A percentile compares a stretch with the other conserved stretches of the same genome.
Conservation (phyloP, 2,888 invertebrate species). For the Drosophila subquinaria region DNA sequence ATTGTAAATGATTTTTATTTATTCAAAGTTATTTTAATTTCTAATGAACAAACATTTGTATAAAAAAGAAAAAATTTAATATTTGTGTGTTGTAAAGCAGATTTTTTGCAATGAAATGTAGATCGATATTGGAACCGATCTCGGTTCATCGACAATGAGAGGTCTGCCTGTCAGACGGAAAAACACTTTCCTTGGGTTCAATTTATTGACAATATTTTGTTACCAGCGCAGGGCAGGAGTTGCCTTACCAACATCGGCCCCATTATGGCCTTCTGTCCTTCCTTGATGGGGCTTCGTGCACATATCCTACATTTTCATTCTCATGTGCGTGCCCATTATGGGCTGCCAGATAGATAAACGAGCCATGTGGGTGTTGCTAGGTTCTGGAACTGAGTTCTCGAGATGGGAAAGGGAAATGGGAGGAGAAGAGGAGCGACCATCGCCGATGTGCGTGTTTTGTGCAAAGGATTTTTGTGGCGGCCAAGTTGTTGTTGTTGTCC, state of each 20-base stretch:
- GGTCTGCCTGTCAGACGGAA: background rate
- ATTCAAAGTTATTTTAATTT: too few species aligned
- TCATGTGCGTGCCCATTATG: conserved; percentile 68
- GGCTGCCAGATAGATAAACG: conserved; percentile 63
- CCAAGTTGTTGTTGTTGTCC: conserved; percentile 40
- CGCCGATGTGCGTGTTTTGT: conserved; percentile 55
- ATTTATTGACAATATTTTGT: conserved; percentile 63
- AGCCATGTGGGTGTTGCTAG: conserved; percentile 60
- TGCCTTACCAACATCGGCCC: conserved; percentile 44
- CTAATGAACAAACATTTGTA: background rate
- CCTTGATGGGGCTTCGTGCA: conserved; percentile 35
- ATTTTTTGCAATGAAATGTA: background rate
- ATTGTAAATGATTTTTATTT: too few species aligned
- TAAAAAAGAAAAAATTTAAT: background rate
- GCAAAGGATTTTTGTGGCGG: conserved; percentile 62
- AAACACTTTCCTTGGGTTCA: conserved; percentile 49
- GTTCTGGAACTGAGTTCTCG: conserved; percentile 34
- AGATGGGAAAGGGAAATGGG: conserved; percentile 6
- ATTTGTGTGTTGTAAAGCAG: background rate
- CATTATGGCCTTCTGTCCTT: conserved; percentile 1
- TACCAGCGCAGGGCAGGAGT: conserved; percentile 31
- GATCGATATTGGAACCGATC: conserved; percentile 15
- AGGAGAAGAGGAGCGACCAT: conserved; percentile 16
- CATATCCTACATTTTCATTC: conserved; percentile 42
- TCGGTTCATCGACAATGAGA: conserved; percentile 4